Evolutionary conservation across 2,113 vertebrate genomes (phyloP).

Genomic region (Pedionomus torquatus): DNA sequence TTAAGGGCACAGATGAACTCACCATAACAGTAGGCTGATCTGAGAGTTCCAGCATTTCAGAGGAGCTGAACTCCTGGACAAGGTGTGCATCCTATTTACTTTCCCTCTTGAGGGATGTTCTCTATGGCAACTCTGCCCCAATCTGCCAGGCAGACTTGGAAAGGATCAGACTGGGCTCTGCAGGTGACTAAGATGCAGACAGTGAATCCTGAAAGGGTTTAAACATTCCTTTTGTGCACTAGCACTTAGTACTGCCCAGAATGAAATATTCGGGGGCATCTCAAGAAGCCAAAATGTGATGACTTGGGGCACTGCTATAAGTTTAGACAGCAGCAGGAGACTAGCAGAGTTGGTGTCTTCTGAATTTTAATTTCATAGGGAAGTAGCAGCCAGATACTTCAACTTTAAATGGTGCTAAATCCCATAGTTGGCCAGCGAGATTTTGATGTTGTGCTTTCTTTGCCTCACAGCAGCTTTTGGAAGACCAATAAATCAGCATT

Average conservation of each 20-base stretch:
- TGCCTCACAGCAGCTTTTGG: background rate
- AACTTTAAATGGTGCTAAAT: background rate
- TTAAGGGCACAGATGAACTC: background rate
- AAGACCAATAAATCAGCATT: background rate
- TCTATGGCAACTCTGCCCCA: background rate
- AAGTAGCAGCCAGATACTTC: background rate
- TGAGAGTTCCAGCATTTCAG: background rate
- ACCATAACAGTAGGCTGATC: background rate
- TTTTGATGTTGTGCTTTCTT: background rate
- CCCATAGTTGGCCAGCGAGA: rapidly evolving
- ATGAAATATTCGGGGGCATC: background rate
- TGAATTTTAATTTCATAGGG: background rate
- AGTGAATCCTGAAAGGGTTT: background rate
- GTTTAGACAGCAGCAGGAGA: background rate
- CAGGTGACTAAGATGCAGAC: background rate
- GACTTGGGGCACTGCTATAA: background rate
- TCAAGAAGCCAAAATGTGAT: background rate
- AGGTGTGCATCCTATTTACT: background rate
- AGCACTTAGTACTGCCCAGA: background rate
- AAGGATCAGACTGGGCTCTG: background rate
- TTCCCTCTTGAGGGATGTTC: background rate
- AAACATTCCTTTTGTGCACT: background rate
- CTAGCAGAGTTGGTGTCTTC: background rate
- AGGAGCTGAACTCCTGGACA: background rate
- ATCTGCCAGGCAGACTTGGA: background rate